Base-by-base conservation (phyloP, 2,797 vertebrate species). In the Lates japonicus region DNA sequence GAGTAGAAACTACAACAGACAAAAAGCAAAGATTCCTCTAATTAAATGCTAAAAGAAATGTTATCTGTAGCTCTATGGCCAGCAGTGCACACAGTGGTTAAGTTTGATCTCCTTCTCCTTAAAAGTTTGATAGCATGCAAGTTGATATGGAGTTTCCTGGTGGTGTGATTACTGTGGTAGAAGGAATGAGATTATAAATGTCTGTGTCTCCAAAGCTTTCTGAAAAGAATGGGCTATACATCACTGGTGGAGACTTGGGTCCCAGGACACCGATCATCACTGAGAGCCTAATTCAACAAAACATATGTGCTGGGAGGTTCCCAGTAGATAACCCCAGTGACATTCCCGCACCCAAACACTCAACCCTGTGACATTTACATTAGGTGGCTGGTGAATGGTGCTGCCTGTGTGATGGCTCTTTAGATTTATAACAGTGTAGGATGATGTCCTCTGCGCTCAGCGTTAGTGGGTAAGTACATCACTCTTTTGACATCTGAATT, bases 301-400 rank as follows among this genome's bases (percentile, higher is more conserved):
- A 82, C 70, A 72, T 75, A 67, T 78, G 70, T 51, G 58, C 33
- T 66, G 75, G 65, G 80, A 79, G 74, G 76, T 66, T 82, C 70
- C 74, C 63, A 67, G 65, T 25, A 86, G 90, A 93, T 88, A 91
- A 88, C 87, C 73, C 70, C 55, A 33, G 70, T 85, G 85, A 69
- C 74, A 52, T 70, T 57, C 33, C 51, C 4, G 12, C 62, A 67
- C 75, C 82, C 74, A 75, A 78, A 87, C 83, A 83, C 67, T 90
- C 74, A 74, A 66, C 64, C 78, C 63, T 41, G 29, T 82, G 67
- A 86, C 60, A 67, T 61, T 74, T 74, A 78, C 77, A 83, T 78
- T 57, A 83, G 74, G 77, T 79, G 76, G 60, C 51, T 35, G 64
- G 55, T 87, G 84, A 87, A 70, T 71, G 57, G 10, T 69, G 70